Percentiles rank a stretch among this genome's conserved stretches.
Conservation (phyloP, 2,797 vertebrate genomes). For the Hippopotamyrus pictus region DNA sequence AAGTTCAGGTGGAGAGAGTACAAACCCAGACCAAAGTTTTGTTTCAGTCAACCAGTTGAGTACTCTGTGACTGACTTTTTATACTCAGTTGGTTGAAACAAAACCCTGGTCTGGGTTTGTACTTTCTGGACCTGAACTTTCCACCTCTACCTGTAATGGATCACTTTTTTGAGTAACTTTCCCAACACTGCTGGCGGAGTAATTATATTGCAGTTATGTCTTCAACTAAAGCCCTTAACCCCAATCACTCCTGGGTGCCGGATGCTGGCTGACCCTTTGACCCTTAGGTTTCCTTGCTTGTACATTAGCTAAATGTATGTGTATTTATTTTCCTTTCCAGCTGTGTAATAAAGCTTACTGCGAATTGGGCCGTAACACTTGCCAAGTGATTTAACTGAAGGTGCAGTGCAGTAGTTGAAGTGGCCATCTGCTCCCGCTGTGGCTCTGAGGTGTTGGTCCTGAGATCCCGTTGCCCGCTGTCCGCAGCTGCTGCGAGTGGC, state of each 20-base stretch:
- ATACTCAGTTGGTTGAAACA: not conserved
- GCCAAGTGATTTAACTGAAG: not conserved
- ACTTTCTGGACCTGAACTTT: not conserved
- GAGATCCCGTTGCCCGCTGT: not conserved
- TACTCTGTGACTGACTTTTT: not conserved
- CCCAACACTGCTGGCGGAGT: not conserved
- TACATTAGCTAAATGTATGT: not conserved
- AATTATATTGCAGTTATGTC: not conserved
- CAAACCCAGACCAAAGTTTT: not conserved
- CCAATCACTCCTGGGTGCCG: not conserved
- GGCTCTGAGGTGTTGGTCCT: not conserved
- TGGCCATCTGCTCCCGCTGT: not conserved
- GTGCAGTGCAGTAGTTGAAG: not conserved
- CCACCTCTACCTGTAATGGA: not conserved
- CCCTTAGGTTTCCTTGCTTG: not conserved
- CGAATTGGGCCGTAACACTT: not conserved
- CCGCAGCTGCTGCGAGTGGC: conserved; percentile 83
- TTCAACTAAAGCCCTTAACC: not conserved
- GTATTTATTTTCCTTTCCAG: not conserved
- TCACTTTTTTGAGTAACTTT: not conserved
- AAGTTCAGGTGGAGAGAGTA: not conserved
- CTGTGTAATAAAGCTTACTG: not conserved
- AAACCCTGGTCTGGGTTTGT: not conserved
- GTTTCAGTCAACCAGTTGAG: not conserved
- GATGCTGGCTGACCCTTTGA: not conserved